Evolutionary conservation across 2,113 vertebrate species (phyloP).

Genomic region (Psophia crepitans): DNA sequence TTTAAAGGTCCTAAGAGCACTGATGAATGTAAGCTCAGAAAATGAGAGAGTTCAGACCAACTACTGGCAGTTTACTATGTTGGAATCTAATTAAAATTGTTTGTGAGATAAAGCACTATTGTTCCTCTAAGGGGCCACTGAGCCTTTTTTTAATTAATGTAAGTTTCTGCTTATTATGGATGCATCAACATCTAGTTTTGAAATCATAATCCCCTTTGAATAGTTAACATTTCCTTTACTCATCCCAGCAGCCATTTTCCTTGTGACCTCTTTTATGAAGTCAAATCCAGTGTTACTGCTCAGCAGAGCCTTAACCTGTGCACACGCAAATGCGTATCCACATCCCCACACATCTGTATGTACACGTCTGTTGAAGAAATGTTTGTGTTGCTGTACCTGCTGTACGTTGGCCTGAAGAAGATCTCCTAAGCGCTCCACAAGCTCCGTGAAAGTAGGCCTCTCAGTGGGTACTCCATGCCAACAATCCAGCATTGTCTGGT

Average conservation of each 20-base stretch:
- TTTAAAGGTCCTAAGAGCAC: neutral
- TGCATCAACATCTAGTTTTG: neutral
- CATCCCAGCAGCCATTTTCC: neutral
- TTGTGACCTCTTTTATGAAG: neutral
- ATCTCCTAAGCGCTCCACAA: constrained; percentile 88
- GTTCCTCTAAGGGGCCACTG: neutral
- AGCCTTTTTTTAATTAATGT: neutral
- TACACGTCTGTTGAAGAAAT: neutral
- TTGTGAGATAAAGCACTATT: neutral
- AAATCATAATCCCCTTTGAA: neutral
- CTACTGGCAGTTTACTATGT: neutral
- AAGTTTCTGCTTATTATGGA: neutral
- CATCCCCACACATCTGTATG: accelerated
- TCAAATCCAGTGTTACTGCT: neutral
- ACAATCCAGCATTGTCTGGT: constrained; percentile 93
- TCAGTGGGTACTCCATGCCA: constrained; percentile 85
- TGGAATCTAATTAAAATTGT: constrained; percentile 35
- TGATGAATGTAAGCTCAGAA: neutral
- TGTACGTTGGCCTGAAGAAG: constrained; percentile 94
- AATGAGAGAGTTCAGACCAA: neutral
- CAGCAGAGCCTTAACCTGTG: neutral
- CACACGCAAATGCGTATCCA: accelerated
- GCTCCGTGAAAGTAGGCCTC: constrained; percentile 86
- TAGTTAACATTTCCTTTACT: neutral
- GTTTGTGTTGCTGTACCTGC: constrained; percentile 74